phyloP scores from a whole-genome alignment of 2,113 vertebrate genomes.

The Syngnathus floridae region DNA sequence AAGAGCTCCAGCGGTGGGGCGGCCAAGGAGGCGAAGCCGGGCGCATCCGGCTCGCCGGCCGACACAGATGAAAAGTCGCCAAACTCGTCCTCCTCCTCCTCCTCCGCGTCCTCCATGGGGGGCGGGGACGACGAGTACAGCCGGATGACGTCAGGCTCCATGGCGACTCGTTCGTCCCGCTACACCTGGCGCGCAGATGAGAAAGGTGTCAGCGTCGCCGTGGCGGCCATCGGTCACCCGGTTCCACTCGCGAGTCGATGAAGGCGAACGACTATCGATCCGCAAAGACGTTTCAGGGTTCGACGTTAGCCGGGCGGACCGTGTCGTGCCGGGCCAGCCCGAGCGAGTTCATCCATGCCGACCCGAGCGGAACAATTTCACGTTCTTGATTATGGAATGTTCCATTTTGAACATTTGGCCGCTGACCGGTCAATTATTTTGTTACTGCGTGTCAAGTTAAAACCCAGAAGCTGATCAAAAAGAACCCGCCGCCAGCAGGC shows the following conservation, averaged over 20 bases:
- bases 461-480: too few species aligned
- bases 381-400: too few species aligned
- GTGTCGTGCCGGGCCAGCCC: too few species aligned
- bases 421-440: too few species aligned
- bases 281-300: too few species aligned
- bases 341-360: too few species aligned
- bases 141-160: slow-evolving; percentile 95
- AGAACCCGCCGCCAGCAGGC: too few species aligned
- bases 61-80: slow-evolving; percentile 86
- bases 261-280: too few species aligned
- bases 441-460: too few species aligned
- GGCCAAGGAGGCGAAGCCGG: slow-evolving; percentile 65
- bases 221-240: neutral
- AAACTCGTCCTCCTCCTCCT: slow-evolving; percentile 91
- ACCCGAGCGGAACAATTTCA: too few species aligned
- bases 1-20: slow-evolving; percentile 74
- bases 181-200: slow-evolving; percentile 65
- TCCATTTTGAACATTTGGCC: too few species aligned
- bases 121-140: slow-evolving; percentile 97
- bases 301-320: too few species aligned
- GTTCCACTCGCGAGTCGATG: neutral
- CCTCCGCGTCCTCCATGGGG: slow-evolving; percentile 84
- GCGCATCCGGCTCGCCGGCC: slow-evolving; percentile 81
- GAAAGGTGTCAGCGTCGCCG: neutral
- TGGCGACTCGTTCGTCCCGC: slow-evolving; percentile 62